Base-by-base conservation (phyloP, 2,113 vertebrate genomes). In the Phrynosoma blainvillii region DNA sequence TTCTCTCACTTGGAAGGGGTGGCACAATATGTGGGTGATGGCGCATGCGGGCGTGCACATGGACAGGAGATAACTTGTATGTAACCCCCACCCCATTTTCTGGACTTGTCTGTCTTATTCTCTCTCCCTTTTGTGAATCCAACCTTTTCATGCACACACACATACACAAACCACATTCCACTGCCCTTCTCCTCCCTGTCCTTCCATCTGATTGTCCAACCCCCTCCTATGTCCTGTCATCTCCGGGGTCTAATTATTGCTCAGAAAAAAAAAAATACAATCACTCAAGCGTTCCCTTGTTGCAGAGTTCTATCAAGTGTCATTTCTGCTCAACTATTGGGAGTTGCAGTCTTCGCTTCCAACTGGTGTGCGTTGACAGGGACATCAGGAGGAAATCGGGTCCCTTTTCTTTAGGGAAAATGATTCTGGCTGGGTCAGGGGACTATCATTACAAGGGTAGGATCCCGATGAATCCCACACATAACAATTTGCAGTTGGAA, bases 41-140 rank as follows among this genome's bases (percentile, higher is more conserved):
- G 73, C 42, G 77, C 90, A 90, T 89, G 88, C 84, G 52, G 78
- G 92, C 82, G 90, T 91, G 92, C 84, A 81, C 81, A 79, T 85
- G 71, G 54, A 52, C 47, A 75, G 52, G 79, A 32, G 62, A 81
- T 36, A 9, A 87, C 30, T 66, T 84, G 56, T 86, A 66, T 87
- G 79, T 82, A 36, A 47, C 74, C 47, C 40, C 36, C 14, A 4
- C 16, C 18, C 10, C 40, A 9, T 42, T 32, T 82, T 73, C 66
- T 54, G 32, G 42, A 30, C 79, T 79, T 21, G 13, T 88, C 71
- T 65, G 70, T 25, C 80, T 21, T 14, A 54, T 76, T 36, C 84
- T 30, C 56, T 42, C 84, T 14, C 54, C 36, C 56, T 76, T 88
- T 88, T 68, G 36, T 76, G 79, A 54, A 88, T 8, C 79, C 71